Percentiles rank a stretch among this genome's conserved stretches.
phyloP scores from a whole-genome alignment of 2,888 invertebrate genomes.

The Cosmopolites sordidus region DNA sequence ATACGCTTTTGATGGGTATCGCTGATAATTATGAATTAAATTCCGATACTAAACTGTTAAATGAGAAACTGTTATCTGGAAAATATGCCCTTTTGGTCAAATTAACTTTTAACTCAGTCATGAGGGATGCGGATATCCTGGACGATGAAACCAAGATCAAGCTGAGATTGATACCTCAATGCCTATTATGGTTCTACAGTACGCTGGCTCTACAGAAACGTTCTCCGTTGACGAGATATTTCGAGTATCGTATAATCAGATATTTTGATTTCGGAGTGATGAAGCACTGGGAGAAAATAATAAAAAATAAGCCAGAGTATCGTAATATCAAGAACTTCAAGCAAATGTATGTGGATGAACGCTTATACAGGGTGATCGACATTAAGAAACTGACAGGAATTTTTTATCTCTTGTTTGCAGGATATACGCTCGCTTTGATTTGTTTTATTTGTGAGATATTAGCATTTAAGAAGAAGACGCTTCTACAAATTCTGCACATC shows the following conservation, averaged over 20 bases:
- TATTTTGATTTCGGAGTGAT: conserved; percentile 30
- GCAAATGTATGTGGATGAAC: conserved; percentile 4
- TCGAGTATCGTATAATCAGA: conserved; percentile 25
- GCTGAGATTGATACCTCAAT: conserved; percentile 25
- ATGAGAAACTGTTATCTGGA: conserved; percentile 10
- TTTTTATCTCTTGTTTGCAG: conserved; percentile 30
- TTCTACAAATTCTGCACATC: too few species aligned
- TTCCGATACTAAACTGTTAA: conserved; percentile 8
- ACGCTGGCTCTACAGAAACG: conserved; percentile 28
- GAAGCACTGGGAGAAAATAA: conserved; percentile 27
- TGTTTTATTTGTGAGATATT: conserved; percentile 19
- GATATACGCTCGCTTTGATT: conserved; percentile 19
- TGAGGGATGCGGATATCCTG: conserved; percentile 25
- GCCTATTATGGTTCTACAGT: conserved; percentile 25
- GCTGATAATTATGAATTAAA: conserved; percentile 13
- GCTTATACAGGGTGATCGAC: conserved; percentile 18
- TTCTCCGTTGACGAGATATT: conserved; percentile 28
- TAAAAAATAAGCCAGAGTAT: conserved; percentile 13
- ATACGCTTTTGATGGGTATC: conserved; percentile 16
- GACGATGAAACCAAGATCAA: conserved; percentile 26
- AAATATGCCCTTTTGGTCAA: conserved; percentile 25
- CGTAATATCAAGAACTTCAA: conserved; percentile 21
- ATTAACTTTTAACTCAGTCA: conserved; percentile 11
- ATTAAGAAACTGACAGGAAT: conserved; percentile 27
- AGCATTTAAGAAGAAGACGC: too few species aligned